Evolutionary conservation across 2,797 vertebrate genomes (phyloP), one percentile per base, ranked within the genome.

Genomic region (Lepidocolaptes lacrymiger): DNA sequence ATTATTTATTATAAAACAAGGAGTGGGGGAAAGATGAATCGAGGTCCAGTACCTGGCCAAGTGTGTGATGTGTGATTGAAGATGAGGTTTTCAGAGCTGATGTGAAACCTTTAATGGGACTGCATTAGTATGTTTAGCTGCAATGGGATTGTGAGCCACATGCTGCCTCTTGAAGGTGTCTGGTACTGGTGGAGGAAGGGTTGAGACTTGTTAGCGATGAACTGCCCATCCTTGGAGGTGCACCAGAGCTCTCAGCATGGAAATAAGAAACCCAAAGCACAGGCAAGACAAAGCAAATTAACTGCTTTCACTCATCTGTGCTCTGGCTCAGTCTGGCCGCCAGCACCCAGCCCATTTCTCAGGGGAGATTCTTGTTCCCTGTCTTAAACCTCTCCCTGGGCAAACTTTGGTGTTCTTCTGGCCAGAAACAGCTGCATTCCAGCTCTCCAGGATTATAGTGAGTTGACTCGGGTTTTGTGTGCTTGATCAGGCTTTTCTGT

Each of bases 1-100:
- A 68, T 93, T 75, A 88, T 78, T 82, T 78, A 73, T 91, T 85
- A 66, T 69, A 81, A 79, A 95, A 73, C 46, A 30, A 81, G n/a
- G 37, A 44, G 30, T 14, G 14, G 15, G 5, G 10, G 10, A 8
- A 20, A 79, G 37, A 75, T 21, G 34, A 82, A 41, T 59, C 1
- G 10, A 68, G 67, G 76, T 64, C 19, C 44, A 41, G 82, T 28
- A 58, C 73, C 6, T 79, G 76, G 88, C 51, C 83, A 71, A 72
- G 79, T 4, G n/a, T 34, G 85, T 51, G 92, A 26, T 9, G n/a
- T 22, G 85, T 46, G 90, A 23, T 9, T 16, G 95, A 64, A 41
- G 80, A 62, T 68, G 94, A 75, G 91, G 77, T 75, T 94, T 90
- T 63, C 77, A 95, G 88, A 36, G 49, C 3, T 10, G 66, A 81